Base-by-base conservation (phyloP, 2,113 vertebrate species). In the Anseranas semipalmata region DNA sequence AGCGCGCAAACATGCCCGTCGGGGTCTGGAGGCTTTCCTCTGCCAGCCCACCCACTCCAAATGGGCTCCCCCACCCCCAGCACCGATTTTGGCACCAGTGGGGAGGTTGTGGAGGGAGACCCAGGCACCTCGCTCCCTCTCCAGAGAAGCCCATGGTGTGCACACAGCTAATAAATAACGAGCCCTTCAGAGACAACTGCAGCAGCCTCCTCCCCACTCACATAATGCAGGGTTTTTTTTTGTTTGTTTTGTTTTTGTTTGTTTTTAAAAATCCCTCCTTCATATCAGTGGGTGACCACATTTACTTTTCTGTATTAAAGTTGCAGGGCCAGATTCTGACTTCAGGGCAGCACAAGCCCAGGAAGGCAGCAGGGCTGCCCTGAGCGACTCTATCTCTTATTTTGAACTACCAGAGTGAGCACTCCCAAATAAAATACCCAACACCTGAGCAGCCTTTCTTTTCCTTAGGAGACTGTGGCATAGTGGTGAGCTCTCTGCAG, bases 161-260 rank as follows among this genome's bases (percentile, higher is more conserved):
- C 89, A 65, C 91, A 21, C 45, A 62, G 71, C 90, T 93, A 93
- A 93, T 93, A 91, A 92, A 81, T 84, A 77, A 48, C 1, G 4
- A 90, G 60, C 70, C 91, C 85, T 87, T 87, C 85, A 62, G 85
- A 95, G 67, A 18, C 72, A 72, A 39, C 88, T 33, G 76, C 94
- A 56, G 94, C 92, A 62, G 83, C 71, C 94, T 90, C 83, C 79
- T 70, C 79, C 28, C 71, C 37, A 12, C 65, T 72, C 21, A 3
- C 74, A 74, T 52, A 39, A 15, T 37, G 85, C 80, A 46, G 93
- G 28, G 52, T 48, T 78, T 92, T 84, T 62, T 2, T 71, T 13
- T n/a, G n/a, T n/a, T n/a, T n/a, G n/a, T n/a, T n/a, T n/a, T n/a
- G n/a, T n/a, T n/a, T n/a, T n/a, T n/a, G n/a, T n/a, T n/a, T n/a